Percentiles rank a stretch among this genome's conserved stretches.
These are phyloP conservation scores for Xanthia icteritia DNA, from an alignment of 2,888 invertebrate genomes.

Conservation along the genomic window DNA sequence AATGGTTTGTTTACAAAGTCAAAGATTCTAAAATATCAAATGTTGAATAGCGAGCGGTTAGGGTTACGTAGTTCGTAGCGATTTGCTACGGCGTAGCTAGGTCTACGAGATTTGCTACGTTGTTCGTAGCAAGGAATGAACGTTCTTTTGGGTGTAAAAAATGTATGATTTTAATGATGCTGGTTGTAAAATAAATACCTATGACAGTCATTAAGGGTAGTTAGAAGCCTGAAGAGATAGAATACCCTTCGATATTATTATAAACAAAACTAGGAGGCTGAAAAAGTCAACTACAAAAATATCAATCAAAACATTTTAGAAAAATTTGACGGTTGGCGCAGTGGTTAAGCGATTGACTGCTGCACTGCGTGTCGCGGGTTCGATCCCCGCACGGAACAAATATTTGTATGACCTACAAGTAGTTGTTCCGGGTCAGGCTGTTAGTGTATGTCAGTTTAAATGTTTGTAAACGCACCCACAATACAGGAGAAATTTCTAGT, in stretches of 20 bases:
- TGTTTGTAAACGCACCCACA: too few species aligned
- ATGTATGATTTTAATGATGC: background rate
- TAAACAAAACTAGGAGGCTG: background rate
- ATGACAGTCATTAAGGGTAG: too few species aligned
- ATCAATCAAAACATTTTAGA: too few species aligned
- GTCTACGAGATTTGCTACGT: slow-evolving; percentile 40
- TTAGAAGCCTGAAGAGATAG: background rate
- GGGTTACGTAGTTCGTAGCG: slow-evolving; percentile 11
- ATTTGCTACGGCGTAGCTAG: slow-evolving; percentile 47
- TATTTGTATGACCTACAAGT: too few species aligned
- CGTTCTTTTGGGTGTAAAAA: background rate
- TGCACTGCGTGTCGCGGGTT: too few species aligned
- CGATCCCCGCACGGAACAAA: too few species aligned
- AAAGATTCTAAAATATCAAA: slow-evolving; percentile 14
- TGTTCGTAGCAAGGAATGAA: slow-evolving; percentile 3
- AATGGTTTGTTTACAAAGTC: slow-evolving; percentile 54
- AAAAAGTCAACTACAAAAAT: background rate
- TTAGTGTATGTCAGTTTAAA: too few species aligned
- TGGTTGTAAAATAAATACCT: background rate
- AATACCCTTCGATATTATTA: background rate
- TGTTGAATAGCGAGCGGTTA: background rate
- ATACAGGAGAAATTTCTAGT: too few species aligned
- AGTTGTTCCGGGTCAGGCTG: too few species aligned
- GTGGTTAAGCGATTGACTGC: too few species aligned
- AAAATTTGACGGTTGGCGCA: too few species aligned